Evolutionary conservation across 2,113 vertebrate species (phyloP).

Genomic region (Corythaeola cristata): DNA sequence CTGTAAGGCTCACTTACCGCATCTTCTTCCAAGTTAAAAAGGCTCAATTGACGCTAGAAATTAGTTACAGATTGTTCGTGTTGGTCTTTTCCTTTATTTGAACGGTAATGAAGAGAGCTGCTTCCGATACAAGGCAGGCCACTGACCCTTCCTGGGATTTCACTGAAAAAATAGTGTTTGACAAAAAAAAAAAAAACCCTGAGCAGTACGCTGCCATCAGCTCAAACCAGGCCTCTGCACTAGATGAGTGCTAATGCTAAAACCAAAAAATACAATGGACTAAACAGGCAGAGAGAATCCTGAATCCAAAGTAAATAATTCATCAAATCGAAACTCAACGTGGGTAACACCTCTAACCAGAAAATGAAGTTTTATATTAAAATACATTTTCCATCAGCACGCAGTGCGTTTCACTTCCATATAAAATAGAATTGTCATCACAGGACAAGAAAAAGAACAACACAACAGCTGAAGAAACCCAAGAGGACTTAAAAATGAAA

Average conservation of each 20-base stretch:
- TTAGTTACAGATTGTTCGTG: not conserved
- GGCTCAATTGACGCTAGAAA: not conserved
- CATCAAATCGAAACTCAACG: not conserved
- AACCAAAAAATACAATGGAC: not conserved
- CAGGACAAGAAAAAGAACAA: not conserved
- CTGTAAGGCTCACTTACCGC: not conserved
- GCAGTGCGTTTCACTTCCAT: too few relatives aligned
- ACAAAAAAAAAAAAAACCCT: not conserved
- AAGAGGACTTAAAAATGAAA: not conserved
- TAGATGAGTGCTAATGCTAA: not conserved
- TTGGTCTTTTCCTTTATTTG: not conserved
- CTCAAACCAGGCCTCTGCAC: not conserved
- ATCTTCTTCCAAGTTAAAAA: not conserved
- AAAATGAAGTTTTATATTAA: not conserved
- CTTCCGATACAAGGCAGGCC: constrained; percentile 28
- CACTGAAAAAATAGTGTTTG: not conserved
- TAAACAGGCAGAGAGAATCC: not conserved
- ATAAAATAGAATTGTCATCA: not conserved
- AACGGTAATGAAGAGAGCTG: constrained; percentile 25
- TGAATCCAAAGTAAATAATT: not conserved
- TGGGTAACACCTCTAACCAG: not conserved
- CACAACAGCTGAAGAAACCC: not conserved
- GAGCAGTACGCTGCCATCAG: not conserved
- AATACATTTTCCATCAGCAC: not conserved
- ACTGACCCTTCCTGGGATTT: not conserved